phyloP scores from a whole-genome alignment of 2,113 vertebrate genomes.

The Triplophysa siluroides region DNA sequence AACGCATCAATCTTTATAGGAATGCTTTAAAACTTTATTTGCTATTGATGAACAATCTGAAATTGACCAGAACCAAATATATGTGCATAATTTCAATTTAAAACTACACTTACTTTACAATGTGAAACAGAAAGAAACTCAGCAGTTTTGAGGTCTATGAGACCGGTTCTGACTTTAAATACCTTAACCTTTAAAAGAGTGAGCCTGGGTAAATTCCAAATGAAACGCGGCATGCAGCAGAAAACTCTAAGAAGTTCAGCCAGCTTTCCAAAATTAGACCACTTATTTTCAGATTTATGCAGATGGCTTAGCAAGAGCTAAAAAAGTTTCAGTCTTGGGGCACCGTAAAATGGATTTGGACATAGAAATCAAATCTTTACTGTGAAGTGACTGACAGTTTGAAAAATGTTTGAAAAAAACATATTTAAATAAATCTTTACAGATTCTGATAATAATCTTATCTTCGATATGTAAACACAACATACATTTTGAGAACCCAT shows the following conservation, averaged over 20 bases:
- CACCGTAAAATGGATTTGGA: background rate
- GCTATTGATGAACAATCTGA: background rate
- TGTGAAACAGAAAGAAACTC: background rate
- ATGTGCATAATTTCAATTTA: slow-evolving; percentile 1
- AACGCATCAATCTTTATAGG: background rate
- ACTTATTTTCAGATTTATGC: slow-evolving; percentile 13
- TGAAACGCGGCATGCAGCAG: slow-evolving; percentile 28
- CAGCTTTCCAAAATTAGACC: slow-evolving; percentile 34
- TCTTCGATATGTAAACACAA: background rate
- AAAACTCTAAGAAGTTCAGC: slow-evolving; percentile 16
- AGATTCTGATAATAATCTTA: background rate
- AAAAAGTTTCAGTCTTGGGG: background rate
- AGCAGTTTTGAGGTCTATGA: background rate
- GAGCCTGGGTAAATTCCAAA: slow-evolving; percentile 21
- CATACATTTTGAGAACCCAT: background rate
- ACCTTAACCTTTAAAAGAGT: slow-evolving; percentile 30
- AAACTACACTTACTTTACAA: background rate
- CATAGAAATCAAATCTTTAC: background rate
- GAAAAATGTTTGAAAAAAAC: background rate
- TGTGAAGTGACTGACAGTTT: background rate
- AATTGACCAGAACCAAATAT: slow-evolving; percentile 1
- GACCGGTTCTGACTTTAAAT: slow-evolving; percentile 23
- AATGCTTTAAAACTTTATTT: slow-evolving; percentile 11
- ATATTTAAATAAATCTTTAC: too few species aligned
- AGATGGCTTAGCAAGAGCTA: background rate